Conservation (phyloP, 2,797 vertebrate genomes). For the Setipinna tenuifilis region DNA sequence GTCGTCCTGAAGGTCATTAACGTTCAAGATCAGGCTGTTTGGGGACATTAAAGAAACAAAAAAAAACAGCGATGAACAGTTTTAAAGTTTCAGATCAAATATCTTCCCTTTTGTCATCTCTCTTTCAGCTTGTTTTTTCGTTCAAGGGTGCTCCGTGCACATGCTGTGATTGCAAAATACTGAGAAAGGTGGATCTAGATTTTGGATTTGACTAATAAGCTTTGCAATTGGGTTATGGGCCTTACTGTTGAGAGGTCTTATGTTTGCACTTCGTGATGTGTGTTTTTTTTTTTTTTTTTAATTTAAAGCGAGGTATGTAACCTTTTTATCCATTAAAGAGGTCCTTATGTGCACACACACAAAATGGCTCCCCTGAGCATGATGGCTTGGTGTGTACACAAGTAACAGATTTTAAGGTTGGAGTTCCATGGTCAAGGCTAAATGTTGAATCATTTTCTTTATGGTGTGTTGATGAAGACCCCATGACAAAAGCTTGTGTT, state of each 20-base stretch:
- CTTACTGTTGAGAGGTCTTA: conserved; percentile 28
- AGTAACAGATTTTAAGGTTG: conserved; percentile 9
- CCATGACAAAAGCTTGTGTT: neutral
- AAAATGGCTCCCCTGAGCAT: neutral
- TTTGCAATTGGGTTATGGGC: conserved; percentile 29
- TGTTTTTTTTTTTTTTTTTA: neutral
- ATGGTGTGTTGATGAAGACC: neutral
- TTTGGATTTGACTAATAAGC: conserved; percentile 5
- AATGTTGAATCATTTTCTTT: neutral
- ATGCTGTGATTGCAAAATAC: neutral
- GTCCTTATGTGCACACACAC: neutral
- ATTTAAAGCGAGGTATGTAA: conserved; percentile 22
- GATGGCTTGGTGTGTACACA: neutral
- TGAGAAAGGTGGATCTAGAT: neutral
- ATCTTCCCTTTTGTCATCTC: conserved; percentile 13
- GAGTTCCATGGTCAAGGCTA: neutral
- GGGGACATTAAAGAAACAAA: neutral
- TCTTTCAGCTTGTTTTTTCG: conserved; percentile 29
- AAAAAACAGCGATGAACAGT: conserved; percentile 22
- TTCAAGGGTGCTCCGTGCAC: conserved; percentile 15
- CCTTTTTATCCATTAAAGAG: neutral
- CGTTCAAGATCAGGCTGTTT: neutral
- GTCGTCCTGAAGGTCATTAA: conserved; percentile 22
- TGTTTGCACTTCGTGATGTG: conserved; percentile 45
- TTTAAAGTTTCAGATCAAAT: conserved; percentile 21